Percentiles rank a stretch among this genome's conserved stretches.
These are phyloP conservation scores for Neolamprologus tretocephalus DNA, from an alignment of 2,113 vertebrate species.

Conservation along the genomic window DNA sequence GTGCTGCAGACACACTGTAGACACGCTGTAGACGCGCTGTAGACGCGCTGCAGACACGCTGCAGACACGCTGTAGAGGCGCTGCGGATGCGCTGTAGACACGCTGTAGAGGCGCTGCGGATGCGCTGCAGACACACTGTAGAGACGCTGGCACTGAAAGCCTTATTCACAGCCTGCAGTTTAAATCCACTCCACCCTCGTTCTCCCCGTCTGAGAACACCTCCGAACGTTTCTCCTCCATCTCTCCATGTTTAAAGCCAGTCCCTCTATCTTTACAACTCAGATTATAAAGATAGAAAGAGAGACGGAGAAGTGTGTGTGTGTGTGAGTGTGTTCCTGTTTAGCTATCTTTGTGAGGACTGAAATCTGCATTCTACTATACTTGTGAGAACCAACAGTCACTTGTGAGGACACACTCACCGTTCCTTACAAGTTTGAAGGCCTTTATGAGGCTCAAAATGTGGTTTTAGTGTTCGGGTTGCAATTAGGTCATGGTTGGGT, in stretches of 20 bases:
- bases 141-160: rapidly evolving
- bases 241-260: slow-evolving; percentile 34
- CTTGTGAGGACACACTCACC: too few species aligned
- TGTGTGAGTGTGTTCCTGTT: too few species aligned
- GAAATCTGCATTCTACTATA: too few species aligned
- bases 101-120: rapidly evolving
- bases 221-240: slow-evolving; percentile 6
- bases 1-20: rapidly evolving
- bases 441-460: too few species aligned
- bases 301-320: background rate
- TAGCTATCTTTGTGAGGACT: too few species aligned
- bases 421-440: too few species aligned
- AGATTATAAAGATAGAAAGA: background rate
- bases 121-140: rapidly evolving
- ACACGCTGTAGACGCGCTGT: rapidly evolving
- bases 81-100: rapidly evolving
- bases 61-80: rapidly evolving
- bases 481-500: too few species aligned
- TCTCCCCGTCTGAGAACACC: slow-evolving; percentile 10
- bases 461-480: too few species aligned
- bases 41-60: rapidly evolving
- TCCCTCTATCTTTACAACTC: slow-evolving; percentile 1
- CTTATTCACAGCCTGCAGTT: background rate
- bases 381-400: too few species aligned
- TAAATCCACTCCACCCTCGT: background rate